Percentiles rank a stretch among this genome's conserved stretches.
These are phyloP conservation scores for Melanchra persicariae DNA, from an alignment of 2,888 invertebrate genomes.

Conservation along the genomic window DNA sequence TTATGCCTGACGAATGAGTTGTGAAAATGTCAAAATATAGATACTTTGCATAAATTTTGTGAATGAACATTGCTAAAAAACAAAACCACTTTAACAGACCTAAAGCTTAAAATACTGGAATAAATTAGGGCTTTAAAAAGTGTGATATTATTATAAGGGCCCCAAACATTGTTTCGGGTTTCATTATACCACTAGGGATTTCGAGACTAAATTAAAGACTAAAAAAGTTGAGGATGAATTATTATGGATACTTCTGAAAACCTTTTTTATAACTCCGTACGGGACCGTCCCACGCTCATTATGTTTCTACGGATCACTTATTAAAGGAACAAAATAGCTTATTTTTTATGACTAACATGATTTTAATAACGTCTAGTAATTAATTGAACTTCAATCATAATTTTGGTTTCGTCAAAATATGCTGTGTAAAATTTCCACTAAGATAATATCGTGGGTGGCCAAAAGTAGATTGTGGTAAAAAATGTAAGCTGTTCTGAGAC, in stretches of 20 bases:
- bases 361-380: neutral
- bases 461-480: neutral
- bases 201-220: conserved; percentile 11
- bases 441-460: too few species aligned
- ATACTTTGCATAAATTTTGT: too few species aligned
- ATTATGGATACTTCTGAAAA: neutral
- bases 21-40: neutral
- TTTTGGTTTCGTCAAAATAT: neutral
- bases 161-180: neutral
- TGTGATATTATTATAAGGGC: neutral
- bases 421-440: neutral
- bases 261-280: conserved; percentile 18
- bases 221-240: conserved; percentile 22
- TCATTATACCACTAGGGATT: conserved; percentile 5
- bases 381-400: neutral
- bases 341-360: neutral
- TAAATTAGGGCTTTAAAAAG: neutral
- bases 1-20: neutral
- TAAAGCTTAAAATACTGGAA: neutral
- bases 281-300: neutral
- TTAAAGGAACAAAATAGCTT: neutral
- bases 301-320: neutral
- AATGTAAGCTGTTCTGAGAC: neutral
- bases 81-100: neutral
- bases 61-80: neutral